Evolutionary conservation across 2,113 vertebrate genomes (phyloP).

Genomic region (Riparia riparia): DNA sequence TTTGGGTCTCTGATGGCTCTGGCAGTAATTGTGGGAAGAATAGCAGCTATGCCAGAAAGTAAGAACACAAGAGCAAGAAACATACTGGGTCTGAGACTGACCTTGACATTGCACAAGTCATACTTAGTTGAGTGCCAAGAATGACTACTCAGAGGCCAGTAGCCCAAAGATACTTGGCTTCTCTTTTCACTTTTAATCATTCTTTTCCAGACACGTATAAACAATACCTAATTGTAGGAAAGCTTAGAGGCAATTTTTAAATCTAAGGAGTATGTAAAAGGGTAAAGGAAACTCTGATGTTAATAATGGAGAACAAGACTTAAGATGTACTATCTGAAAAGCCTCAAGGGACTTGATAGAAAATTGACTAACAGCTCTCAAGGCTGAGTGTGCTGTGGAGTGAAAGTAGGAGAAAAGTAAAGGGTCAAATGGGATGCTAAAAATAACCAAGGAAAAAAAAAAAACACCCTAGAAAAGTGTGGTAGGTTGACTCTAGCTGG

Average conservation of each 20-base stretch:
- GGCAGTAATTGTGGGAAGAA: constrained; percentile 25
- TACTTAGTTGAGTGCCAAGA: background rate
- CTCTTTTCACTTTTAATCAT: background rate
- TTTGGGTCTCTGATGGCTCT: background rate
- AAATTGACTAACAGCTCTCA: background rate
- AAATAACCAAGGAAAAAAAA: background rate
- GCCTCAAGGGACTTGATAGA: background rate
- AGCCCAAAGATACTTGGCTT: constrained; percentile 32
- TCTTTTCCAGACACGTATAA: background rate
- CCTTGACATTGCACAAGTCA: constrained; percentile 26
- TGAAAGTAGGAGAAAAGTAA: constrained; percentile 32
- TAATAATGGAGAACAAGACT: background rate
- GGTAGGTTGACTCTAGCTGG: background rate
- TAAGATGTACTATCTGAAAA: background rate
- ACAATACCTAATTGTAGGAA: constrained; percentile 35
- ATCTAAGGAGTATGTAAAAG: constrained; percentile 32
- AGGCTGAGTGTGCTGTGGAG: background rate
- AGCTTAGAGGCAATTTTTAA: constrained; percentile 1
- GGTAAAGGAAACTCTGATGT: constrained; percentile 16
- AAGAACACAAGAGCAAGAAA: background rate
- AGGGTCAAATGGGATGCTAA: background rate
- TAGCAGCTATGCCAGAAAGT: background rate
- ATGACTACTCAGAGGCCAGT: background rate
- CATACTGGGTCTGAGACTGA: background rate
- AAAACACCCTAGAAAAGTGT: background rate